phyloP scores from a whole-genome alignment of 2,888 invertebrate genomes.

The Drosophila borealis region DNA sequence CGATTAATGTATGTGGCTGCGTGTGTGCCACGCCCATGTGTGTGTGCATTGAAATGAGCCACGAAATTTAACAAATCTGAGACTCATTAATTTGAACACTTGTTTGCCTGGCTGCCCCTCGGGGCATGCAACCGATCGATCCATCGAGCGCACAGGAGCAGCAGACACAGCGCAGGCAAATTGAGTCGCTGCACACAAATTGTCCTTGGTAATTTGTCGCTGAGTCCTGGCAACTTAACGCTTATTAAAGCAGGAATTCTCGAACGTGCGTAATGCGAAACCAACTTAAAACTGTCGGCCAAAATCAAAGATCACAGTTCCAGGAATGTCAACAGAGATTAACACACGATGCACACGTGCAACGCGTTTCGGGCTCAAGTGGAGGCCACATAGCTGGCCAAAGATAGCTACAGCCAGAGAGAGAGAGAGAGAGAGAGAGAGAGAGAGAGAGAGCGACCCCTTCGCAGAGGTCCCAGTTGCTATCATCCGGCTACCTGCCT shows the following conservation, averaged over 20 bases:
- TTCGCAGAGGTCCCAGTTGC: constrained; percentile 8
- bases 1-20: constrained; percentile 66
- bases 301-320: constrained; percentile 77
- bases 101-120: constrained; percentile 48
- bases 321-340: constrained; percentile 83
- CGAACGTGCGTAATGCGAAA: constrained; percentile 72
- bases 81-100: constrained; percentile 78
- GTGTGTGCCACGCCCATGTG: constrained; percentile 62
- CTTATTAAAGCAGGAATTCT: constrained; percentile 61
- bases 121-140: constrained; percentile 6
- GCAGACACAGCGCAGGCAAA: constrained; percentile 54
- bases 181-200: constrained; percentile 59
- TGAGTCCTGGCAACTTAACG: constrained; percentile 71
- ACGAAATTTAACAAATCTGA: constrained; percentile 80
- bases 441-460: constrained; percentile 7
- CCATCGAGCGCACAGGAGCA: constrained; percentile 7
- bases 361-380: constrained; percentile 62
- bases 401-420: constrained; percentile 4
- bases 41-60: constrained; percentile 60
- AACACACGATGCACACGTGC: constrained; percentile 83
- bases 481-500: constrained; percentile 57
- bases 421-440: constrained; percentile 8
- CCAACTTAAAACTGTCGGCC: constrained; percentile 61
- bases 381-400: constrained; percentile 34
- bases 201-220: constrained; percentile 58